Evolutionary conservation across 2,797 vertebrate species (phyloP).

Genomic region (Silurus lanzhouensis): DNA sequence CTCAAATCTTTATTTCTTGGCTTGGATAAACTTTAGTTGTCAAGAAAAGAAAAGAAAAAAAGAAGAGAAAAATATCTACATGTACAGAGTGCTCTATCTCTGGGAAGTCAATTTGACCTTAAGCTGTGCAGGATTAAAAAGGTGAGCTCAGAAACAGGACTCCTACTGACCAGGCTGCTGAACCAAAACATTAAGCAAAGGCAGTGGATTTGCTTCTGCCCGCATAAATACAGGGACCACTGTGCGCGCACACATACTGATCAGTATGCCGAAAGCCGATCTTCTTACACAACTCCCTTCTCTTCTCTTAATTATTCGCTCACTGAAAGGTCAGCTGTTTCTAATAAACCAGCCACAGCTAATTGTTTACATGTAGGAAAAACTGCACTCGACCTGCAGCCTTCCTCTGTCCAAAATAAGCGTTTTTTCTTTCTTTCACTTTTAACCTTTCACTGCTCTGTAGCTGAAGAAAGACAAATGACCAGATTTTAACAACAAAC

Average conservation of each 20-base stretch:
- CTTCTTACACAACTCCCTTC: background rate
- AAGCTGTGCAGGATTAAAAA: slow-evolving; percentile 37
- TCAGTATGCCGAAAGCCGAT: slow-evolving; percentile 43
- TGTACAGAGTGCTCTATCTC: slow-evolving; percentile 53
- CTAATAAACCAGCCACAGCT: background rate
- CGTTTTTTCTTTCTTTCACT: background rate
- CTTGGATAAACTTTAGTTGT: slow-evolving; percentile 24
- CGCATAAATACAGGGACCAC: background rate
- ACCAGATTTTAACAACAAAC: background rate
- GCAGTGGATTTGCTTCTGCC: slow-evolving; percentile 18
- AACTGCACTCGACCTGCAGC: background rate
- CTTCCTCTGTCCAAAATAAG: background rate
- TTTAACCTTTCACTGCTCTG: background rate
- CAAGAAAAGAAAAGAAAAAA: slow-evolving; percentile 34
- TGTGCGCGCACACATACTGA: background rate
- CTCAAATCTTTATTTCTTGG: slow-evolving; percentile 51
- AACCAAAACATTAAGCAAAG: slow-evolving; percentile 42
- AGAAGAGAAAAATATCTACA: slow-evolving; percentile 43
- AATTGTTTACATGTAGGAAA: background rate
- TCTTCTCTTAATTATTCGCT: background rate
- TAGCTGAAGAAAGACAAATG: background rate
- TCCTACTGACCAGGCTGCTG: slow-evolving; percentile 25
- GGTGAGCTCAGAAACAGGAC: slow-evolving; percentile 47
- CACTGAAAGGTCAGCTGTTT: slow-evolving; percentile 10
- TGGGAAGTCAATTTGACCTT: slow-evolving; percentile 39